phyloP scores from a whole-genome alignment of 2,113 vertebrate species.

The Otis tarda region DNA sequence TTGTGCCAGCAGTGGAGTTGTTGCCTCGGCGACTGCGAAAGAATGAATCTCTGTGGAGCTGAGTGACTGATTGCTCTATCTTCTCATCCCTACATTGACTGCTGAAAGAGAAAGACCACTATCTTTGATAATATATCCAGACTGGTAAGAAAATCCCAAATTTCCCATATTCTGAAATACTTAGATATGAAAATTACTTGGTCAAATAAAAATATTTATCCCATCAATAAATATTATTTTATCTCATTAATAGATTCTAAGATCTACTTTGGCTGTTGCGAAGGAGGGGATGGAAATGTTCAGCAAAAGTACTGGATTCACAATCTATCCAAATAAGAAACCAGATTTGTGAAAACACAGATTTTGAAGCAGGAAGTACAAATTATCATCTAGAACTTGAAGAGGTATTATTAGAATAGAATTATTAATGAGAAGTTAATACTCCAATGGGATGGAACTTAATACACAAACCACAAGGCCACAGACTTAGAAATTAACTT shows the following conservation, averaged over 20 bases:
- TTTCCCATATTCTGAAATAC: not conserved
- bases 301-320: not conserved
- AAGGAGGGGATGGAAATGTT: not conserved
- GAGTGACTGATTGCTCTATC: not conserved
- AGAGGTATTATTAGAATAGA: not conserved
- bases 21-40: not conserved
- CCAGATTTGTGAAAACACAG: not conserved
- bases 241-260: not conserved
- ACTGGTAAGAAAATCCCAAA: not conserved
- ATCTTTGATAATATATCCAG: not conserved
- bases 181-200: not conserved
- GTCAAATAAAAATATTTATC: not conserved
- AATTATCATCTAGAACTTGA: not conserved
- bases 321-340: not conserved
- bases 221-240: not conserved
- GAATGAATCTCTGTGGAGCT: not conserved
- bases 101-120: not conserved
- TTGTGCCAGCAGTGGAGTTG: no score
- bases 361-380: not conserved
- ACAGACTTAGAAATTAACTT: not conserved
- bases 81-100: not conserved
- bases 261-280: not conserved
- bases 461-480: not conserved
- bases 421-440: not conserved
- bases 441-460: not conserved